Evolutionary conservation across 92 coral and sea anemone species (phyloP).

Genomic region (Zoanthus solanderi): DNA sequence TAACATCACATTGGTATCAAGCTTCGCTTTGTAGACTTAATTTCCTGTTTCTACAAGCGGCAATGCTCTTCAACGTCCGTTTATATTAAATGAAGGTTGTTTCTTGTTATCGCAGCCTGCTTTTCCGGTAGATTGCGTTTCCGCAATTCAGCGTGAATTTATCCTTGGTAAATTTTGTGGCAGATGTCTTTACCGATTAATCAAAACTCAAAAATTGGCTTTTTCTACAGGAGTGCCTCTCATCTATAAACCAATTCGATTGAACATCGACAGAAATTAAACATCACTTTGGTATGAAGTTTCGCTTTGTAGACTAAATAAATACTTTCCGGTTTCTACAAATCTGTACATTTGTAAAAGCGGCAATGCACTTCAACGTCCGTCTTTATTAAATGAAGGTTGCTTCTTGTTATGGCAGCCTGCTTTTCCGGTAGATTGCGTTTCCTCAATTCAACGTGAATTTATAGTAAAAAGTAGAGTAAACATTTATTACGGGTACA

Average conservation of each 20-base stretch:
- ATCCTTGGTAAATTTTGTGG: neutral
- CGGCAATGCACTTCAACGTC: neutral
- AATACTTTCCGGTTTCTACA: neutral
- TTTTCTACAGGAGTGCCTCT: neutral
- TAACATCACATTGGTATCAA: neutral
- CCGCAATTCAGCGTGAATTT: neutral
- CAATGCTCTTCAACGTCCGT: neutral
- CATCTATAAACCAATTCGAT: neutral
- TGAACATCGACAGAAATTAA: neutral
- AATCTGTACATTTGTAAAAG: neutral
- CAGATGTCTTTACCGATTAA: neutral
- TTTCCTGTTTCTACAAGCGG: neutral
- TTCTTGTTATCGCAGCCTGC: neutral
- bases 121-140: constrained; percentile 5
- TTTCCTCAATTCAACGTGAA: neutral
- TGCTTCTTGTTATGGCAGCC: neutral
- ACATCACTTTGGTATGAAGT: neutral
- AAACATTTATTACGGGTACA: neutral
- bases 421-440: neutral
- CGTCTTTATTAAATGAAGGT: neutral
- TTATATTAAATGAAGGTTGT: neutral
- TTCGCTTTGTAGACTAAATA: neutral
- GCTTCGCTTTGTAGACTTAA: neutral
- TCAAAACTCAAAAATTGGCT: neutral
- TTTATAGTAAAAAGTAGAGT: neutral